phyloP scores from a whole-genome alignment of 2,113 vertebrate genomes.

The Carlito syrichta region DNA sequence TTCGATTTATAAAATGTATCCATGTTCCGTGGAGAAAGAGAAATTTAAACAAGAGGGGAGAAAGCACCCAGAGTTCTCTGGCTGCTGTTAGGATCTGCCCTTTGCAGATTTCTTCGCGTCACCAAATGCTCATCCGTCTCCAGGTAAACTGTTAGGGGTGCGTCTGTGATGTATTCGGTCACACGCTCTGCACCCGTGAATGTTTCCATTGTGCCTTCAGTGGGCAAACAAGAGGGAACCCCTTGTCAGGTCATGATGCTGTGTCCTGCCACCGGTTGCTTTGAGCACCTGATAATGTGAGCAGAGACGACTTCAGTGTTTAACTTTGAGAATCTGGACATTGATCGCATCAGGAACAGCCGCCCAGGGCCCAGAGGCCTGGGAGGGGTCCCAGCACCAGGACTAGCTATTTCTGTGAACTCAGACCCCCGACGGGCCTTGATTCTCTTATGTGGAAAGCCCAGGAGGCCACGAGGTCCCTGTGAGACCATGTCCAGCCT shows the following conservation, averaged over 20 bases:
- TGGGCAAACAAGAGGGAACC: neutral
- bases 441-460: neutral
- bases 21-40: neutral
- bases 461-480: neutral
- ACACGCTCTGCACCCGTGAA: no score
- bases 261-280: no score
- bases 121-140: no score
- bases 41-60: neutral
- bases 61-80: neutral
- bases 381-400: neutral
- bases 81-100: neutral
- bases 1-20: neutral
- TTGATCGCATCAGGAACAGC: neutral
- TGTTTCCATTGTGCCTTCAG: neutral
- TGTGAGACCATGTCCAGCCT: neutral
- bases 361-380: neutral
- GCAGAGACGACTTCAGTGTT: neutral
- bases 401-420: rapidly evolving
- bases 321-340: neutral
- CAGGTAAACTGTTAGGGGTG: no score
- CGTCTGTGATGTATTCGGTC: no score
- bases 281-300: neutral
- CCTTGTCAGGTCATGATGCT: rapidly evolving
- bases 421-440: neutral
- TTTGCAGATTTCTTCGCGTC: neutral